phyloP scores from a whole-genome alignment of 23 tunicate genomes.

The Diplosoma virens region DNA sequence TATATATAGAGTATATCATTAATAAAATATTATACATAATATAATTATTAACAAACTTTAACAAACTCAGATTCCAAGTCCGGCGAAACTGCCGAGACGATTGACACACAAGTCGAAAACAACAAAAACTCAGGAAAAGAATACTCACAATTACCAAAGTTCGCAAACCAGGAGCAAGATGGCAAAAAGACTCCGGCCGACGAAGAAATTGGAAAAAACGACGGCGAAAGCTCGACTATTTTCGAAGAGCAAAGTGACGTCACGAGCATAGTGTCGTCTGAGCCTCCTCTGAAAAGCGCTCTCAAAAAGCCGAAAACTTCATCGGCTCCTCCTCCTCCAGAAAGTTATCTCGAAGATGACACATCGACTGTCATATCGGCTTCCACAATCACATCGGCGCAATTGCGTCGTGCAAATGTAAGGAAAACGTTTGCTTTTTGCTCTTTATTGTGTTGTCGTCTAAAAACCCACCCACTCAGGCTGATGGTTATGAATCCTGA shows the following conservation, averaged over 20 bases:
- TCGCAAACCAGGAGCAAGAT: not conserved
- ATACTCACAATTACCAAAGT: too few relatives aligned
- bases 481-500: too few relatives aligned
- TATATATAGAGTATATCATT: too few relatives aligned
- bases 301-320: slow-evolving; percentile 44
- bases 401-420: slow-evolving; percentile 31
- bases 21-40: too few relatives aligned
- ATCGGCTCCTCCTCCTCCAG: slow-evolving; percentile 33
- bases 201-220: not conserved
- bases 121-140: too few relatives aligned
- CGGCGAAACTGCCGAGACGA: too few relatives aligned
- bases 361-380: slow-evolving; percentile 52
- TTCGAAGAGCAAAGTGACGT: slow-evolving; percentile 24
- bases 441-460: too few relatives aligned
- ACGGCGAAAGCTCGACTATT: slow-evolving; percentile 20
- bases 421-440: not conserved
- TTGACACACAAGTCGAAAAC: too few relatives aligned
- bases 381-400: slow-evolving; percentile 30
- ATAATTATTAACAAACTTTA: too few relatives aligned
- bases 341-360: slow-evolving; percentile 49
- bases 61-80: too few relatives aligned
- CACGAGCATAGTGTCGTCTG: slow-evolving; percentile 28
- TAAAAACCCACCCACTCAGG: too few relatives aligned
- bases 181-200: not conserved
- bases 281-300: slow-evolving; percentile 59